Evolutionary conservation across 2,797 vertebrate genomes (phyloP), one percentile per base, ranked within the genome.

Genomic region (Lateolabrax maculatus): DNA sequence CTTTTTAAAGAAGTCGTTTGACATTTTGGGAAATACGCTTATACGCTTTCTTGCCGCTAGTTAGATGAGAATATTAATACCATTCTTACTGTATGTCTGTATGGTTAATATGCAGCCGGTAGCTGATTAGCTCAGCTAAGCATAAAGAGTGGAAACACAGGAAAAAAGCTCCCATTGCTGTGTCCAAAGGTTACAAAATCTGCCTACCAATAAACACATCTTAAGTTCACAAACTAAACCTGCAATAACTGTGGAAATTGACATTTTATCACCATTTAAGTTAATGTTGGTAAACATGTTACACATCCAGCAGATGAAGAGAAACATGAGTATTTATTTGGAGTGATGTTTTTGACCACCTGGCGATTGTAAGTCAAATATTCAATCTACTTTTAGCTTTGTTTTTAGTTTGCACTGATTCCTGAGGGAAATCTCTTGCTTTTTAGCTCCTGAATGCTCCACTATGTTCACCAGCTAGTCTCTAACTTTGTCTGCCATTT

Each of bases 81-180:
- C n/a, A 56, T 7, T 36, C 6, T 53, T 9, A 9, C 9, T 16
- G 11, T 7, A 7, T 51, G 18, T 34, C 5, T 41, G 7, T 37
- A 6, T 0, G 1, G 41, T 49, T 15, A 63, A 63, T n/a, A 46
- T 25, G 23, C 23, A 71, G 25, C 29, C 37, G 44, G 36, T 19
- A 43, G 25, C 21, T 10, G 7, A 39, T 76, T 53, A 39, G 34
- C 3, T 9, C 74, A 74, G 41, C 64, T 37, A 65, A 79, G 60
- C 21, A 64, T 65, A 37, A 55, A 36, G 12, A 41, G 5, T n/a
- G 31, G 16, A 37, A 57, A 67, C 46, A 29, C 7, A 12, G 7
- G 9, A 15, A 60, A 52, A 25, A 13, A n/a, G 12, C 44, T 37
- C 5, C 1, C 5, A 2, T 49, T 3, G 6, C 9, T 56, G n/a